phyloP scores from a whole-genome alignment of 2,113 vertebrate species.

The Galbula dea region DNA sequence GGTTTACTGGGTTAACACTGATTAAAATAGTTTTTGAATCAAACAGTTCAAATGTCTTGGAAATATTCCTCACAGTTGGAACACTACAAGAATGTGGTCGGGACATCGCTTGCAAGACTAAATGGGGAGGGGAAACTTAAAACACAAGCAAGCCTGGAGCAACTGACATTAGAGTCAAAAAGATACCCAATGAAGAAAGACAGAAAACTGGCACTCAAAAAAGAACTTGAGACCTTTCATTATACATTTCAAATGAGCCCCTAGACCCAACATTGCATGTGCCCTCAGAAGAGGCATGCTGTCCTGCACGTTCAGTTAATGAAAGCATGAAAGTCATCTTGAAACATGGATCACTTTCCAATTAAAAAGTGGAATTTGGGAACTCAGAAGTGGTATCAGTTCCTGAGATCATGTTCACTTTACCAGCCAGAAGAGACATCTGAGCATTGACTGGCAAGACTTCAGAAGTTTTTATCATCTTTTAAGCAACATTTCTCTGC shows the following conservation, averaged over 20 bases:
- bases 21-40: neutral
- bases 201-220: neutral
- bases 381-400: slow-evolving; percentile 2
- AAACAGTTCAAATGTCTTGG: neutral
- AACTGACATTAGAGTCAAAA: neutral
- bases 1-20: neutral
- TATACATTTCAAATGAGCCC: neutral
- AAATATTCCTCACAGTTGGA: slow-evolving; percentile 18
- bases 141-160: neutral
- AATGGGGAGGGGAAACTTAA: neutral
- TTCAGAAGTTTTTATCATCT: slow-evolving; percentile 4
- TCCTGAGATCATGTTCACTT: slow-evolving; percentile 31
- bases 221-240: slow-evolving; percentile 1
- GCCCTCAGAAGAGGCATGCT: neutral
- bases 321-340: slow-evolving; percentile 15
- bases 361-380: slow-evolving; percentile 35
- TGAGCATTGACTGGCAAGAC: slow-evolving; percentile 21
- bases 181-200: neutral
- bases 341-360: slow-evolving; percentile 20
- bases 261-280: neutral
- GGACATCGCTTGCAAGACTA: neutral
- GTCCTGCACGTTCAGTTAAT: neutral
- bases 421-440: slow-evolving; percentile 19
- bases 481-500: slow-evolving; percentile 29
- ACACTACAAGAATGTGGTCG: neutral